These are phyloP conservation scores for Parambassis ranga DNA, from an alignment of 2,797 vertebrate genomes.

Conservation along the genomic window DNA sequence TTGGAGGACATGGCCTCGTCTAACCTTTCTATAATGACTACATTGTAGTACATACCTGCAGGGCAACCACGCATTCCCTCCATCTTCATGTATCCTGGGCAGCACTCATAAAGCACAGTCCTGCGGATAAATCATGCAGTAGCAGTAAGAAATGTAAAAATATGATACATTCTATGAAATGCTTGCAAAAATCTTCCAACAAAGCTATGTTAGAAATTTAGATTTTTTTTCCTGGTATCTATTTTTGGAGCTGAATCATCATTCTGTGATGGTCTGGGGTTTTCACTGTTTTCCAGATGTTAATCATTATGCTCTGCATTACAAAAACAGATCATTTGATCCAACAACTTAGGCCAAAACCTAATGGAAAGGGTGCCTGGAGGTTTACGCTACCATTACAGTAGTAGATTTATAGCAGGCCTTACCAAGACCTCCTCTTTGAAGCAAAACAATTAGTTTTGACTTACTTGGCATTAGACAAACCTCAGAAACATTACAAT, in stretches of 20 bases:
- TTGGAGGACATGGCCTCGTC: background rate
- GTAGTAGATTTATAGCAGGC: constrained; percentile 46
- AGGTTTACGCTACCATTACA: constrained; percentile 49
- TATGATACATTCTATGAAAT: constrained; percentile 12
- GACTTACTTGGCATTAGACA: constrained; percentile 39
- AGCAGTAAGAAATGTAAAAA: too few relatives aligned
- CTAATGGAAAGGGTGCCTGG: constrained; percentile 37
- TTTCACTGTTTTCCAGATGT: constrained; percentile 62
- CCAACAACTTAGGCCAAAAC: constrained; percentile 45
- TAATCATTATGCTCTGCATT: constrained; percentile 54
- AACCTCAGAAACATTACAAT: constrained; percentile 40
- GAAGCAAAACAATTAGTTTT: constrained; percentile 49
- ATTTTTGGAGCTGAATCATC: constrained; percentile 43
- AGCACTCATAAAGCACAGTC: constrained; percentile 94
- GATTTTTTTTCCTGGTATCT: constrained; percentile 15
- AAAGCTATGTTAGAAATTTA: background rate
- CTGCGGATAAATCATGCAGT: constrained; percentile 71
- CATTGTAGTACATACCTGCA: constrained; percentile 84
- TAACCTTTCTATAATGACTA: constrained; percentile 5
- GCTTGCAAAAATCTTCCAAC: background rate
- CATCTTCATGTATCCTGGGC: constrained; percentile 95
- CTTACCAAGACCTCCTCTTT: constrained; percentile 46
- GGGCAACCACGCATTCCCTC: constrained; percentile 90
- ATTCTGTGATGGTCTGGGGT: constrained; percentile 15
- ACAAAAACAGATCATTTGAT: constrained; percentile 57